Percentiles rank a stretch among this genome's conserved stretches.
Evolutionary conservation across 2,797 vertebrate genomes (phyloP).

Genomic region (Psittacula echo): DNA sequence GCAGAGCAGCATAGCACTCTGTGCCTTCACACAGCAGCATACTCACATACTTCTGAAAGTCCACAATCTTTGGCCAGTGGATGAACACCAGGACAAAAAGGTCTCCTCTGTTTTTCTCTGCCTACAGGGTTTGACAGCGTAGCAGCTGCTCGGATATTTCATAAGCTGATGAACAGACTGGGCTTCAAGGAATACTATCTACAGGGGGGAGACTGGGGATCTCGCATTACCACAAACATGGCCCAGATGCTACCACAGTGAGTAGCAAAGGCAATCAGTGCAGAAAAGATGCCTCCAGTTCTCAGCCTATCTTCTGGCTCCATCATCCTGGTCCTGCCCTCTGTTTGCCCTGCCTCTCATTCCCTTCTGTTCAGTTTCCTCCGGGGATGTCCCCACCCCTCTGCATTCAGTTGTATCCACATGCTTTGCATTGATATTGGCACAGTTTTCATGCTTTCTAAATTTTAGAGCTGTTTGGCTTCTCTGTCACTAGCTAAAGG

Average conservation of each 20-base stretch:
- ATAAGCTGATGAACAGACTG: conserved; percentile 88
- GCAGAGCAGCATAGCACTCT: background rate
- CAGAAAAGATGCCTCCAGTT: background rate
- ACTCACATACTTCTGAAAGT: rapidly evolving
- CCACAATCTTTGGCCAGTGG: background rate
- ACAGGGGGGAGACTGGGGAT: conserved; percentile 91
- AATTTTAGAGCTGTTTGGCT: background rate
- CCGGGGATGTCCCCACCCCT: background rate
- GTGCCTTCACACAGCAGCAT: background rate
- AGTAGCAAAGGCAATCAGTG: conserved; percentile 41
- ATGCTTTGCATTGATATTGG: background rate
- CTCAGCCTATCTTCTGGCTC: background rate
- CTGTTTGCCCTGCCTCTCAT: background rate
- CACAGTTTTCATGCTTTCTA: background rate
- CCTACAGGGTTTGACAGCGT: conserved; percentile 81
- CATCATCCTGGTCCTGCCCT: background rate
- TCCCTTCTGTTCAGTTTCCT: background rate
- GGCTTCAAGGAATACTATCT: conserved; percentile 87
- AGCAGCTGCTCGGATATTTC: conserved; percentile 85
- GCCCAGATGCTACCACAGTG: conserved; percentile 91
- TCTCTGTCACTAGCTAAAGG: background rate
- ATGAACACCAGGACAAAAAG: background rate
- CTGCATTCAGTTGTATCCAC: background rate
- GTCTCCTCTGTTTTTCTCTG: background rate
- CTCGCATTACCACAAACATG: conserved; percentile 83